These are phyloP conservation scores for Holacanthella duospinosa DNA, from an alignment of 2,888 invertebrate genomes.

Conservation along the genomic window DNA sequence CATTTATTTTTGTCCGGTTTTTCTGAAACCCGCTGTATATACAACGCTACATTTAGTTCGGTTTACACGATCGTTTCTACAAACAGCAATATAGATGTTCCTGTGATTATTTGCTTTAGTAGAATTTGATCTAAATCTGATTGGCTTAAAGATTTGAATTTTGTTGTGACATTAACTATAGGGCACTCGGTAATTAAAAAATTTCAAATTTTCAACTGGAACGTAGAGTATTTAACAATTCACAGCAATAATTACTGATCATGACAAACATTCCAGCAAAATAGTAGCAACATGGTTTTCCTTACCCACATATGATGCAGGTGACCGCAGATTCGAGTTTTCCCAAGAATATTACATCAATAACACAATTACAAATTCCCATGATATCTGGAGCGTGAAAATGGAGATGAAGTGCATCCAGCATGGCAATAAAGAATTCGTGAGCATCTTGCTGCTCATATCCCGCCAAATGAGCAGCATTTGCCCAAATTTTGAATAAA, in stretches of 20 bases:
- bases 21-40: too few relatives aligned
- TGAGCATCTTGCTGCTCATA: constrained; percentile 98
- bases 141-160: too few relatives aligned
- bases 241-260: constrained; percentile 8
- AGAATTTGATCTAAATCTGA: too few relatives aligned
- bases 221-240: too few relatives aligned
- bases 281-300: constrained; percentile 27
- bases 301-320: constrained; percentile 81
- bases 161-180: too few relatives aligned
- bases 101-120: too few relatives aligned
- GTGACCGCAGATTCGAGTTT: constrained; percentile 92
- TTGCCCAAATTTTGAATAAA: constrained; percentile 58
- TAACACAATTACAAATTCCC: constrained; percentile 79
- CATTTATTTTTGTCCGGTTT: too few relatives aligned
- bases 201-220: too few relatives aligned
- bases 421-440: constrained; percentile 92
- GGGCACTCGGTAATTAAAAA: too few relatives aligned
- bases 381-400: constrained; percentile 43
- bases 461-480: constrained; percentile 81
- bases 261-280: not conserved
- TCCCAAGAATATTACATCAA: constrained; percentile 94
- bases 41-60: too few relatives aligned
- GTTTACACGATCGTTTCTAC: too few relatives aligned
- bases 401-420: constrained; percentile 83
- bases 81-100: too few relatives aligned